Evolutionary conservation across 2,113 vertebrate species (phyloP), one percentile per base, ranked within the genome.

Genomic region (Indri indri): DNA sequence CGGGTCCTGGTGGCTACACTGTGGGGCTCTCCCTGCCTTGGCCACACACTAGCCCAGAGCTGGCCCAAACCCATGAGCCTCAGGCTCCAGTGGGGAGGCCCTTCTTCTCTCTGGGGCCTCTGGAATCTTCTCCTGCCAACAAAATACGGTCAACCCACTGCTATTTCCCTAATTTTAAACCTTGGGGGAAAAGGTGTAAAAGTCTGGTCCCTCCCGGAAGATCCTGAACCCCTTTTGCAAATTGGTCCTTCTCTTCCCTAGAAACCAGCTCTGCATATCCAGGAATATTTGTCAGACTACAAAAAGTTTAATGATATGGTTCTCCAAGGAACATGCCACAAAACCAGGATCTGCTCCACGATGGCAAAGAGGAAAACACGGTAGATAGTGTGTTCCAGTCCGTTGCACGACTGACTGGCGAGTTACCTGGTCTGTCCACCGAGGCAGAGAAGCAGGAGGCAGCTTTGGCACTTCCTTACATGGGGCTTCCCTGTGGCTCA

Each of bases 391-490:
- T 54, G 52, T 54, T 18, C 52, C 17, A 20, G 52, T 54, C 52
- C 18, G 47, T 32, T 73, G 2, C 9, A 3, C 27, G 37, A 74
- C 22, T 34, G n/a, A 1, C 23, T 45, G 40, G 52, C 22, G n/a
- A 50, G 20, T 8, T 71, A 25, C 16, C 34, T 25, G 10, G 11
- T 27, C 27, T 25, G 52, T 25, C 18, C 1, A 14, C 50, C 32
- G 27, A 34, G 27, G 61, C 61, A n/a, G 65, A 22, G 40, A 40
- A 42, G 40, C 6, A 23, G 27, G 71, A 40, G 63, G 45, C 42
- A 6, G 12, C 30, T 27, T 5, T 18, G 66, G 32, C 3, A 5
- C 57, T 3, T 25, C 1, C 10, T 17, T 25, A 17, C 0, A 0
- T 37, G 63, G 63, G 18, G 11, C 12, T 45, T 70, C 87, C 54